Evolutionary conservation across 2,113 vertebrate species (phyloP), one percentile per base, ranked within the genome.

Genomic region (Eulemur rufifrons): DNA sequence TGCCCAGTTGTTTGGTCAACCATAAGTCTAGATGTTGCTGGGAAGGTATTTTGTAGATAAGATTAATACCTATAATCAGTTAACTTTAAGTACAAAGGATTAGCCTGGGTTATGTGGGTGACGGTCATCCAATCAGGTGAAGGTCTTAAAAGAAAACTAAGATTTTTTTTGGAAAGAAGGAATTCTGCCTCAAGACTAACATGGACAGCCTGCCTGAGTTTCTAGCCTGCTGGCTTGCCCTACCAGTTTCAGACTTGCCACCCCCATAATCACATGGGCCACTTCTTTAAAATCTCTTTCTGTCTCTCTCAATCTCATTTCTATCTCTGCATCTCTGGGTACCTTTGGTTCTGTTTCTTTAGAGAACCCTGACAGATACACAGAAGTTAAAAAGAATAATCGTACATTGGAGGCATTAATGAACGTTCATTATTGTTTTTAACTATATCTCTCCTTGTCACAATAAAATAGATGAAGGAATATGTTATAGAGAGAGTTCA

Each of bases 331-430:
- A 11, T 74, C 2, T 25, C 20, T 7, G 20, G 54, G 8, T 63
- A 25, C 39, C 9, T 66, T 92, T 56, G 37, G 42, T 50, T 97
- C 47, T 50, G 5, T 56, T 96, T 96, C 59, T 88, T 37, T 88
- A 29, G 71, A 85, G 50, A 84, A 78, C 9, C 23, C 2, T 86
- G 45, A 64, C 25, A 39, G n/a, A 64, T 76, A 74, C 39, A 84
- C 7, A 85, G 42, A 45, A 25, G 3, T 76, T 89, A 45, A 93
- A 47, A 71, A 54, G 45, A 64, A 73, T 15, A 42, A 82, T 86
- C 29, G 25, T 27, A 69, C 25, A 7, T 25, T 87, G 37, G 42
- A 95, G 32, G 11, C 11, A 11, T 66, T 64, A 81, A 63, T 85
- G 86, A 74, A 32, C 78, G 32, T 20, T 61, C 64, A 54, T 84